These are phyloP conservation scores for Drosophila melanosoma DNA, from an alignment of 2,888 invertebrate genomes.

Conservation along the genomic window DNA sequence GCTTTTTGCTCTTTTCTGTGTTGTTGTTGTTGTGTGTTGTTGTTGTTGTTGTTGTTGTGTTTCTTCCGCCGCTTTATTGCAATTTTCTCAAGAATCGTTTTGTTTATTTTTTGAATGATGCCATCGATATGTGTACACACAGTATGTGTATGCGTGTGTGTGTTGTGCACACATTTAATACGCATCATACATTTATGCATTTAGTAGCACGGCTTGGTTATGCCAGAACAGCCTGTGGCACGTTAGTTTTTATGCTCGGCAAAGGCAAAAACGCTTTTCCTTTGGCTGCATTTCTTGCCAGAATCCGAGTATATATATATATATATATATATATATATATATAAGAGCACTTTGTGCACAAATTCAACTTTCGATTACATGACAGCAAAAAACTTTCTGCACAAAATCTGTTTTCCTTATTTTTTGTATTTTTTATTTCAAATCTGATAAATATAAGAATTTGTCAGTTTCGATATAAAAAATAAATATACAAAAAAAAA, in stretches of 20 bases:
- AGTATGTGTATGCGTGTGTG: background rate
- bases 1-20: background rate
- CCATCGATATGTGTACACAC: constrained; percentile 24
- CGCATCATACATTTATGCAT: constrained; percentile 29
- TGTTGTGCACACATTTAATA: constrained; percentile 3
- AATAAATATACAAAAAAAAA: background rate
- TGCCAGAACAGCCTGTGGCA: background rate
- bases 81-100: constrained; percentile 51
- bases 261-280: background rate
- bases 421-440: background rate
- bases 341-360: background rate
- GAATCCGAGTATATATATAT: background rate
- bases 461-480: background rate
- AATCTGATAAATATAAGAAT: background rate
- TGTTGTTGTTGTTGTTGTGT: constrained; percentile 14
- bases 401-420: background rate
- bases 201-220: constrained; percentile 7
- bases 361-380: background rate
- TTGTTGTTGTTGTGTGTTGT: constrained; percentile 4
- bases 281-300: background rate
- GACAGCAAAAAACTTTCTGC: background rate
- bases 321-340: background rate
- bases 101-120: constrained; percentile 15
- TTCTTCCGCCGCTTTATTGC: constrained; percentile 52
- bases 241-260: constrained; percentile 17